Evolutionary conservation across 1,140 invertebrate species (phyloP), one percentile per base, ranked within the genome.

Genomic region (Physella acuta): DNA sequence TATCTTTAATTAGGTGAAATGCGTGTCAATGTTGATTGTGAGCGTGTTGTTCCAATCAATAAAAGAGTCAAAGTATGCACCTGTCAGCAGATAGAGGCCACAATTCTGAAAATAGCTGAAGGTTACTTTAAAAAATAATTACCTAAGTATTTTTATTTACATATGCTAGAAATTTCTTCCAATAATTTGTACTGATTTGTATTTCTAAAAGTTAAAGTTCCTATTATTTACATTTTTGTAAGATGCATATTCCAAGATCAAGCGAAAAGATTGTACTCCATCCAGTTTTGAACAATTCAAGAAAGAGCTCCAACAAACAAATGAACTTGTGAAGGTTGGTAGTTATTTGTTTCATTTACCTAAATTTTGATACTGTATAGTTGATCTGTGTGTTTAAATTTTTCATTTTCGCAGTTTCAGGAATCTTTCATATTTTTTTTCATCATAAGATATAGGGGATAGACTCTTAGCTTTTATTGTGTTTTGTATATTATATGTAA

Each of bases 251-350:
- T 33, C 67, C 17, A 65, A 74, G 11, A 78, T 79, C 5, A 70
- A 74, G 26, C 72, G 76, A 14, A 66, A 74, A 26, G 76, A 78
- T 63, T 61, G 66, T 0, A 72, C 75, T 14, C 72, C 78, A 20
- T 70, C 78, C 1, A 53, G 76, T 17, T 78, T 75, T 72, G 78
- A 78, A 71, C 78, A 79, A 60, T 79, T 79, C 53, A 71, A 73
- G 17, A 79, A 79, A 68, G 78, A 79, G 58, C 64, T 76, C 0
- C 64, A 71, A 14, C 72, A 75, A 55, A 79, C 78, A 24, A 79
- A 79, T 36, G 67, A 71, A 37, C 65, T 76, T 33, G 68, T 79
- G n/a, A n/a, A n/a, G n/a, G n/a, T n/a, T n/a, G n/a, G n/a, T n/a
- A n/a, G n/a, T n/a, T n/a, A n/a, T n/a, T n/a, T n/a, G n/a, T n/a